Conservation (phyloP, 2,113 vertebrate genomes). For the Malurus elegans region DNA sequence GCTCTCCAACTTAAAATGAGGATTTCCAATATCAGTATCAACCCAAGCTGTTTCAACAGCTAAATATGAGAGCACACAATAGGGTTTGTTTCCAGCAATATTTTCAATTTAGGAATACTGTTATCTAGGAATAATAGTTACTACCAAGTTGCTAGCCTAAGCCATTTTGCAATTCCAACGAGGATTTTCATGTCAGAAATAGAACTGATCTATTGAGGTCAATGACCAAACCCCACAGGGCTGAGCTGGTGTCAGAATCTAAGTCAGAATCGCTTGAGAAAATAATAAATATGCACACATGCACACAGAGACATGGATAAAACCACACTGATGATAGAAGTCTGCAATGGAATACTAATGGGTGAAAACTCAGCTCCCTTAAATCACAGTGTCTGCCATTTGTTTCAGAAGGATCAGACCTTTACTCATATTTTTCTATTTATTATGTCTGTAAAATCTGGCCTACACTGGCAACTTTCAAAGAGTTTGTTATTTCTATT, state of each 20-base stretch:
- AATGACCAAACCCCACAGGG: not conserved
- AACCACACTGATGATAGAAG: not conserved
- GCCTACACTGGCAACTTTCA: not conserved
- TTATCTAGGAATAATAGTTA: not conserved
- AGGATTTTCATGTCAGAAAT: slow-evolving; percentile 7
- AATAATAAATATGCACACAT: slow-evolving; percentile 12
- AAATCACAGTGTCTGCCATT: not conserved
- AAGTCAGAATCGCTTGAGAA: not conserved
- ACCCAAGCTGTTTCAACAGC: not conserved
- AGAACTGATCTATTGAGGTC: not conserved
- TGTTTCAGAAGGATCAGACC: not conserved
- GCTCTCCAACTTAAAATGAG: not conserved
- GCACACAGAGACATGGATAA: not conserved
- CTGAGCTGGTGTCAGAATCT: not conserved
- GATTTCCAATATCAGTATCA: not conserved
- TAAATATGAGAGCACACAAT: not conserved
- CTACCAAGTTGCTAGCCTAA: not conserved
- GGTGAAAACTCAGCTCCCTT: not conserved
- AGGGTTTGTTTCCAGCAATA: not conserved
- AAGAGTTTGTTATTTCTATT: not conserved
- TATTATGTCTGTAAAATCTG: not conserved
- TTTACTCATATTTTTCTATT: not conserved
- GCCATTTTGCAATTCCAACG: slow-evolving; percentile 1
- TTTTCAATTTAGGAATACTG: not conserved
- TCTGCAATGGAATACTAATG: not conserved